Base-by-base conservation (phyloP, 1,140 invertebrate species). In the Acyrthosiphon pisum region DNA sequence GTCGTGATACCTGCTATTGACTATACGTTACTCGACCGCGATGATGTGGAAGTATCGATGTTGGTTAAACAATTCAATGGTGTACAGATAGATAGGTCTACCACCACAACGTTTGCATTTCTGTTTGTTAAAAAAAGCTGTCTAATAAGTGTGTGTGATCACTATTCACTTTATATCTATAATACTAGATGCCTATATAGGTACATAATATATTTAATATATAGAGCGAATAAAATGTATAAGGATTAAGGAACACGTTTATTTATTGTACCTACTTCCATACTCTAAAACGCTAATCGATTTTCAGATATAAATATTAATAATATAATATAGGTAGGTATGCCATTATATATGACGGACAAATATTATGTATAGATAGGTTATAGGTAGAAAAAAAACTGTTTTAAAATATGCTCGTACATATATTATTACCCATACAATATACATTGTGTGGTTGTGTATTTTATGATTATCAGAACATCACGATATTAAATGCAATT, bases 231-330 rank as follows among this genome's bases (percentile, higher is more conserved):
- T 76, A n/a, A n/a, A 56, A 56, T 76, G 11, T 30, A 11, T 35
- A n/a, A 76, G 14, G 60, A 76, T 4, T 35, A n/a, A 76, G 14
- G 60, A 76, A 76, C 30, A n/a, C n/a, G 60, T 76, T 76, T 76
- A 76, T 53, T 53, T 76, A n/a, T n/a, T 4, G 30, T 76, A 56
- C 56, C 9, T 53, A 30, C 4, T 41, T 76, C 30, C 30, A n/a
- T 76, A 76, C 30, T 76, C 60, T 14, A 35, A 76, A 76, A n/a
- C 60, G n/a, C 60, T 76, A 76, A 76, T 76, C 30, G 60, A 76
- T 76, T 76, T 76, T 76, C 30, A 76, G 60, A n/a, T 76, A 76
- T 76, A 76, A 76, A 76, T 76, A 76, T 76, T n/a, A 76, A 76
- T 76, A 76, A 30, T n/a, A n/a, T 22, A 22, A 53, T 53, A 50